phyloP scores from a whole-genome alignment of 2,888 invertebrate genomes.

The Gisinianus flammeolus region DNA sequence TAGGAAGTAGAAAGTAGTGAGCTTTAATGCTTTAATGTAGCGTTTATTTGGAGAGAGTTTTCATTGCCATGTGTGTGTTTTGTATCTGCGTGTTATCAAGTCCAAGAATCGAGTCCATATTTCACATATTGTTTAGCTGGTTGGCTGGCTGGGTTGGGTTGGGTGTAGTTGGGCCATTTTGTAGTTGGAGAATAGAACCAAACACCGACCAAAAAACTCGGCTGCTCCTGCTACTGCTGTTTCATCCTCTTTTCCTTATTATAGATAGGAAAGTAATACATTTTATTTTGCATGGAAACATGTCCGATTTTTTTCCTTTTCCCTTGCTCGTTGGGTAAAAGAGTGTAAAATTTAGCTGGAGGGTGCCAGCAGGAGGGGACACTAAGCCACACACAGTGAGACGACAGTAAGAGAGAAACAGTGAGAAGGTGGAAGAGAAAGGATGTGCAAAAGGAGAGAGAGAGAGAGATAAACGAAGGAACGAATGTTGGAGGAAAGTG shows the following conservation, averaged over 20 bases:
- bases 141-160: no score
- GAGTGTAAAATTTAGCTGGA: slow-evolving; percentile 2
- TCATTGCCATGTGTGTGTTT: no score
- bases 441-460: background rate
- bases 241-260: background rate
- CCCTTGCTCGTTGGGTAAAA: background rate
- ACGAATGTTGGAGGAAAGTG: background rate
- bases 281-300: slow-evolving; percentile 6
- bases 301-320: background rate
- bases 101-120: no score
- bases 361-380: background rate
- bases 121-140: no score
- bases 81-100: no score
- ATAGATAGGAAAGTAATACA: background rate
- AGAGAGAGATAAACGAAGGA: slow-evolving; percentile 2
- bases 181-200: no score
- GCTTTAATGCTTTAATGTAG: no score
- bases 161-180: no score
- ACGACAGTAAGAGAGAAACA: background rate
- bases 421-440: background rate
- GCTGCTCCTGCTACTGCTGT: no score
- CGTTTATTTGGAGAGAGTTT: no score
- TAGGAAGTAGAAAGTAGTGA: no score
- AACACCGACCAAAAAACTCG: no score
- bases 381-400: background rate